Evolutionary conservation across 2,888 invertebrate species (phyloP).

Genomic region (Troglohyphantes excavatus): DNA sequence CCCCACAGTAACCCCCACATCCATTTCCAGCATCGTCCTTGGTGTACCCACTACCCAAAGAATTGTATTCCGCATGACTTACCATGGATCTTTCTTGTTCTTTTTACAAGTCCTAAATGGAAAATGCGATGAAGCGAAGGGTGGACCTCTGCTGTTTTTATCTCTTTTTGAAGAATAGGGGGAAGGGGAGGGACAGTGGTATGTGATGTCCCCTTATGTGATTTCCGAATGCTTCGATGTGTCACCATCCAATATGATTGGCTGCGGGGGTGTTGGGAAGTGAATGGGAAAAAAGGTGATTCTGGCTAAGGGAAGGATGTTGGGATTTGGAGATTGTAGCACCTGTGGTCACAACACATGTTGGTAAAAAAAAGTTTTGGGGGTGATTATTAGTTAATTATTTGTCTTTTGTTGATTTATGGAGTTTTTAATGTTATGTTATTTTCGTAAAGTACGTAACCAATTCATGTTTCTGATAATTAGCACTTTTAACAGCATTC

Average conservation of each 20-base stretch:
- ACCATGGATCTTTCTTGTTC: constrained; percentile 41
- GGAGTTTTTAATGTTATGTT: no score
- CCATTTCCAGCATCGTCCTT: constrained; percentile 27
- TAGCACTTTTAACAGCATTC: no score
- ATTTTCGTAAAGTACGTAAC: no score
- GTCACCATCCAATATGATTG: constrained; percentile 61
- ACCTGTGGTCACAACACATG: constrained; percentile 7
- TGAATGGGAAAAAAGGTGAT: constrained; percentile 53
- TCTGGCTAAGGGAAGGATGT: constrained; percentile 53
- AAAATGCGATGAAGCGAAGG: constrained; percentile 67
- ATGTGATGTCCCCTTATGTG: constrained; percentile 57
- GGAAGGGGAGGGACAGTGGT: constrained; percentile 20
- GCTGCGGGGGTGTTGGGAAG: constrained; percentile 16
- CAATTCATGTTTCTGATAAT: no score
- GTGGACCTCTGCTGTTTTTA: constrained; percentile 16
- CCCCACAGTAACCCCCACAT: constrained; percentile 4
- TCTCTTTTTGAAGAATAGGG: background rate
- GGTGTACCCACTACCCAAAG: constrained; percentile 13
- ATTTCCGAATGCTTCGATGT: constrained; percentile 47
- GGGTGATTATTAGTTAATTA: no score
- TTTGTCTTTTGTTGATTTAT: no score
- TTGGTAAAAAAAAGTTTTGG: background rate
- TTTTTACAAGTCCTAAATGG: constrained; percentile 61
- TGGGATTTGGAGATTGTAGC: background rate
- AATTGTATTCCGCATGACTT: constrained; percentile 71